Base-by-base conservation (phyloP, 1,140 invertebrate genomes). In the Conus ventricosus region DNA sequence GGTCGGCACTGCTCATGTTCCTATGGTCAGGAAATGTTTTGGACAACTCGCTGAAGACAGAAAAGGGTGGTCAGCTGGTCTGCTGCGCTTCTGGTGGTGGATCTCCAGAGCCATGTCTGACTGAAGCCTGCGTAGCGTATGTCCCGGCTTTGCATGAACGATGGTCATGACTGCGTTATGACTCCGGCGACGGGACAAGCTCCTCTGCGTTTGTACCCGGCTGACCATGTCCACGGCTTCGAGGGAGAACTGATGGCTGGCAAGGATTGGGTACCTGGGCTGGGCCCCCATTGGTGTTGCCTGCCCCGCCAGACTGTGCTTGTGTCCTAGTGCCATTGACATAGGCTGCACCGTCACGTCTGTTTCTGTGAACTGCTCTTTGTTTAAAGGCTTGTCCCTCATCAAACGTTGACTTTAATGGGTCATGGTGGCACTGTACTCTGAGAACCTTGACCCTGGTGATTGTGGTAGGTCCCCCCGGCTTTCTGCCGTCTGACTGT, bases 81-180 rank as follows among this genome's bases (percentile, higher is more conserved):
- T 5, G 80, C 23, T 71, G 17, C 20, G 23, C 20, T 20, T n/a
- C 67, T 71, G 80, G 51, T 13, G 39, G 20, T 60, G 20, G 5
- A 6, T 7, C 20, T 8, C 55, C 25, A 55, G n/a, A 8, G 54
- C 5, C 8, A 54, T 55, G 23, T 84, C 82, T 39, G 82, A 54
- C 82, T 84, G 53, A 54, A 27, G 57, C 55, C 54, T 84, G 82
- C 82, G 82, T 25, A 6, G 82, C 82, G 13, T 54, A 55, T 84
- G 82, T 39, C 82, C 82, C 4, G 82, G 82, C 20, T 55, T 84
- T 55, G 63, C 82, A 55, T 55, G 82, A 4, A 84, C 82, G 25
- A 84, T 84, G 82, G 82, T n/a, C 82, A 84, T 84, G 57, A 84
- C 23, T 20, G 82, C 55, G 82, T 84, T 20, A 25, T 84, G 82